Base-by-base conservation (phyloP, 2,113 vertebrate species). In the Microtus ochrogaster region DNA sequence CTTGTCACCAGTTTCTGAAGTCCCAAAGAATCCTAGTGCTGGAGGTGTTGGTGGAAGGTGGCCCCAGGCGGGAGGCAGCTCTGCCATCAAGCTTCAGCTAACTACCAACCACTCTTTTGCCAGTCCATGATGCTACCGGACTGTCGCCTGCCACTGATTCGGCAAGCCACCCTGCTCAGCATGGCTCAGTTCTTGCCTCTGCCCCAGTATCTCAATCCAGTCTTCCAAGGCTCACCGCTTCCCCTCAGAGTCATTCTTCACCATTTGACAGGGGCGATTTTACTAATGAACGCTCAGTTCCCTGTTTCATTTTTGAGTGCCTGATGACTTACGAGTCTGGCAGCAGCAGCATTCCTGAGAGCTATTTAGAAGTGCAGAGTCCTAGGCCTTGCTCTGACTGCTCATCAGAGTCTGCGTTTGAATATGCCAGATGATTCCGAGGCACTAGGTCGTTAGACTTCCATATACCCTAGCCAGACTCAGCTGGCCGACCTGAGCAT, bases 1-100 rank as follows among this genome's bases (percentile, higher is more conserved):
- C 82, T 90, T 83, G 91, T 66, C 82, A 85, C 85, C 77, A 55
- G 70, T 66, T 77, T 90, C 92, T 85, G 68, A 77, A 89, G 79
- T 44, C 58, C 70, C 0, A 49, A 39, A 9, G 63, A 93, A 0
- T 58, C 94, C 81, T 55, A 77, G 12, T 33, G 36, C 21, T 19
- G 28, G 39, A 28, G 63, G 36, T 12, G 58, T 2, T 74, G 63
- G 39, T 36, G 58, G 89, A 89, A 66, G 39, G 77, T 4, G 17
- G 41, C 41, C 72, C 49, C 58, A 81, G 78, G 77, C 19, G 47
- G 26, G 26, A 39, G 44, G 17, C 39, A 81, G 10, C 17, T 36
- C 2, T 21, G 52, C 11, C 49, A 82, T 72, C 63, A 44, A 8
- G n/a, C 5, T 76, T 55, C 21, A 63, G 78, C n/a, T 72, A 7